Percentiles rank a stretch among this genome's conserved stretches.
Conservation (phyloP, 2,797 vertebrate genomes). For the Platalea minor region DNA sequence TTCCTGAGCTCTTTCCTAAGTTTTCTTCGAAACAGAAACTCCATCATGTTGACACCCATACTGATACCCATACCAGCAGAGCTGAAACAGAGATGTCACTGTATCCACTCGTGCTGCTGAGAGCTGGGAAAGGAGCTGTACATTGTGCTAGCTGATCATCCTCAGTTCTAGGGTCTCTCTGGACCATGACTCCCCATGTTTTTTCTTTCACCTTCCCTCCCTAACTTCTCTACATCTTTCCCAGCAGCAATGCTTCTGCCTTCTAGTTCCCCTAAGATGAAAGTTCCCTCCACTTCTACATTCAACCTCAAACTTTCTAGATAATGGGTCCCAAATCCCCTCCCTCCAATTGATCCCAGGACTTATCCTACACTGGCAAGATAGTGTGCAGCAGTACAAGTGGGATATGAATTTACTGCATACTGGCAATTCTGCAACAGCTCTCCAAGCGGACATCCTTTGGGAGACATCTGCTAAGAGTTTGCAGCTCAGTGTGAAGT, state of each 20-base stretch:
- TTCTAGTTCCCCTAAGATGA: not conserved
- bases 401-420: not conserved
- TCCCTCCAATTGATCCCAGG: not conserved
- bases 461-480: not conserved
- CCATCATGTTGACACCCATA: not conserved
- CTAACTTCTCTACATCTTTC: not conserved
- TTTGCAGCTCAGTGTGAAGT: not conserved
- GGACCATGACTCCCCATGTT: not conserved
- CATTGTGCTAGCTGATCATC: not conserved
- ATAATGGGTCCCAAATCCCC: not conserved
- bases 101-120: not conserved
- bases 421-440: not conserved
- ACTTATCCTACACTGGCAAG: not conserved
- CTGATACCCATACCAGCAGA: not conserved
- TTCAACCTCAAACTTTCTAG: not conserved
- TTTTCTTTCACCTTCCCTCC: not conserved
- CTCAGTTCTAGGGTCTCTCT: not conserved
- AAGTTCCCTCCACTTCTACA: not conserved
- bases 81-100: not conserved
- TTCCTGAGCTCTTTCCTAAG: not conserved
- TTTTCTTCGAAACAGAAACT: constrained; percentile 3
- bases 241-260: not conserved
- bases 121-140: not conserved
- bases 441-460: not conserved
- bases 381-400: not conserved